These are phyloP conservation scores for Diarsia brunnea DNA, from an alignment of 2,888 invertebrate genomes.

Conservation along the genomic window DNA sequence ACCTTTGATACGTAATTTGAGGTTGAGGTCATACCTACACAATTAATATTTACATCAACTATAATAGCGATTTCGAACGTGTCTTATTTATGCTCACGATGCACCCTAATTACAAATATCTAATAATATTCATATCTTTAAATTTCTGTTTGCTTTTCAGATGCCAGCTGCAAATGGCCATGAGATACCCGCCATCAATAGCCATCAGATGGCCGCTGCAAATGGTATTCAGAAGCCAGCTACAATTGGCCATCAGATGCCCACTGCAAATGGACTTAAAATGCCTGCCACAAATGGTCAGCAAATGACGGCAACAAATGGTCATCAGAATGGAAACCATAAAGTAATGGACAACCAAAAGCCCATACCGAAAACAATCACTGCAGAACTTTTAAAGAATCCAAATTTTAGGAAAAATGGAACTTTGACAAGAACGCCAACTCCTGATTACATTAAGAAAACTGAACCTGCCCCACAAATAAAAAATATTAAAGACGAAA, in stretches of 20 bases:
- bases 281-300: slow-evolving; percentile 57
- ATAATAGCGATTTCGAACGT: background rate
- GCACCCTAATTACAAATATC: background rate
- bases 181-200: slow-evolving; percentile 11
- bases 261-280: slow-evolving; percentile 18
- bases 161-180: slow-evolving; percentile 38
- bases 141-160: slow-evolving; percentile 23
- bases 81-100: background rate
- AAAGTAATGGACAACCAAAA: slow-evolving; percentile 70
- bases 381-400: slow-evolving; percentile 72
- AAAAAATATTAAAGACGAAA: slow-evolving; percentile 86
- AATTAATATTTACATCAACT: slow-evolving; percentile 3
- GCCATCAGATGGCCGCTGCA: slow-evolving; percentile 4
- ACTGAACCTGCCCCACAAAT: slow-evolving; percentile 69
- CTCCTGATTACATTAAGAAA: slow-evolving; percentile 85
- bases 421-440: slow-evolving; percentile 82
- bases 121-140: background rate
- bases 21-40: slow-evolving; percentile 40
- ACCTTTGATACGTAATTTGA: slow-evolving; percentile 17
- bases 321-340: slow-evolving; percentile 79
- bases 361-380: slow-evolving; percentile 40
- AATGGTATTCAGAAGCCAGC: slow-evolving; percentile 17
- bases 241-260: slow-evolving; percentile 3
- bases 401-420: slow-evolving; percentile 81
- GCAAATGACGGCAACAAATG: slow-evolving; percentile 84